phyloP scores from a whole-genome alignment of 2,888 invertebrate species.

The Spatulosminthurus flaviceps region DNA sequence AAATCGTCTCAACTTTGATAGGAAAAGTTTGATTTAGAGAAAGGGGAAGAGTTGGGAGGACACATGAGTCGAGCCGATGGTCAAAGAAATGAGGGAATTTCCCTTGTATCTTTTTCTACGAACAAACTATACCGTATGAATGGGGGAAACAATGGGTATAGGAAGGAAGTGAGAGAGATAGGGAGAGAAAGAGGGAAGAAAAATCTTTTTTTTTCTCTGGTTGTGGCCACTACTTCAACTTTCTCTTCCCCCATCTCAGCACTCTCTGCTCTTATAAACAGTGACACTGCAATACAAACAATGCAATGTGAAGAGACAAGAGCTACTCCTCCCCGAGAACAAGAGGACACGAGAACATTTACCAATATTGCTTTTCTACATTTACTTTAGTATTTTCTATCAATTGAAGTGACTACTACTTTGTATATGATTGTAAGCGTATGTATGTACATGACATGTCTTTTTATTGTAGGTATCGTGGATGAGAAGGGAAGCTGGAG shows the following conservation, averaged over 20 bases:
- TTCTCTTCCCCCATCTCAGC: background rate
- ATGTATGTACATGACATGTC: background rate
- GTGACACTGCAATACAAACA: background rate
- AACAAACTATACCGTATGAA: too few relatives aligned
- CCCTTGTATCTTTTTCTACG: too few relatives aligned
- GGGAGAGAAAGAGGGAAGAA: slow-evolving; percentile 19
- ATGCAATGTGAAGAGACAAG: background rate
- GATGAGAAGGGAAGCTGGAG: slow-evolving; percentile 73
- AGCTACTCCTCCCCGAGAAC: background rate
- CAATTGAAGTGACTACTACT: too few relatives aligned
- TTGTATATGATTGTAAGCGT: too few relatives aligned
- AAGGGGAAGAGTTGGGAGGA: background rate
- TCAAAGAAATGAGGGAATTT: background rate
- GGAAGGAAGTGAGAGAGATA: background rate
- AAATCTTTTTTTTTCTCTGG: slow-evolving; percentile 25
- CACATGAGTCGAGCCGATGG: background rate
- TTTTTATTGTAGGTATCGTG: slow-evolving; percentile 71
- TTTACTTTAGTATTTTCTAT: too few relatives aligned
- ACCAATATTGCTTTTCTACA: slow-evolving; percentile 2
- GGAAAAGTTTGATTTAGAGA: slow-evolving; percentile 50
- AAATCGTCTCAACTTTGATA: slow-evolving; percentile 57
- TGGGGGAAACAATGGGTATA: too few relatives aligned
- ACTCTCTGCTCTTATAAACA: background rate
- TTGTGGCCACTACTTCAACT: background rate
- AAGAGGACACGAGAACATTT: slow-evolving; percentile 13